Conservation (phyloP, 2,888 invertebrate species). For the Heliconius cydno region DNA sequence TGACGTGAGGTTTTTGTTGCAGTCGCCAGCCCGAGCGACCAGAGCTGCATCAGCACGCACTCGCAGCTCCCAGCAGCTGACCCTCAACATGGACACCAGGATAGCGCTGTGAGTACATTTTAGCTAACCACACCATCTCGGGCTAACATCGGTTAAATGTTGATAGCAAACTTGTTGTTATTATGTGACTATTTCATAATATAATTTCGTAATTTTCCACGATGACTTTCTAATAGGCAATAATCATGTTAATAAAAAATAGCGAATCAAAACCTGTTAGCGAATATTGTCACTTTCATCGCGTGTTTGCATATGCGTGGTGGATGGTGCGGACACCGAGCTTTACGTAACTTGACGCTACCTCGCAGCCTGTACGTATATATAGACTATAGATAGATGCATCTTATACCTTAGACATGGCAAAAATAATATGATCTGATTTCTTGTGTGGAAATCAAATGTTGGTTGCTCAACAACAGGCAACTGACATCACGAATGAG, state of each 20-base stretch:
- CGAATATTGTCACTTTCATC: conserved; percentile 65
- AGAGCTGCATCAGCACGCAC: conserved; percentile 59
- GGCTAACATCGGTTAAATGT: conserved; percentile 24
- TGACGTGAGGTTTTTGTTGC: conserved; percentile 80
- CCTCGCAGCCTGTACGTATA: conserved; percentile 52
- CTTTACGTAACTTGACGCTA: conserved; percentile 55
- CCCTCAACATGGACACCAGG: conserved; percentile 68
- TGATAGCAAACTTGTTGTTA: conserved; percentile 34
- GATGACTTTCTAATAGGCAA: conserved; percentile 69
- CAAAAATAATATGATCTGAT: conserved; percentile 68
- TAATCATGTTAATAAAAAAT: conserved; percentile 56
- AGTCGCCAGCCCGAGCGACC: conserved; percentile 71
- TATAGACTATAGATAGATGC: conserved; percentile 25
- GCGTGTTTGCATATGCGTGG: conserved; percentile 57
- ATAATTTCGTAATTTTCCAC: conserved; percentile 51
- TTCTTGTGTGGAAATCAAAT: conserved; percentile 77
- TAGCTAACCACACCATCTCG: not conserved
- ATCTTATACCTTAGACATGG: conserved; percentile 56
- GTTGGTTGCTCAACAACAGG: conserved; percentile 75
- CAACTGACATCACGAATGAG: conserved; percentile 78
- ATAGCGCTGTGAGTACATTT: conserved; percentile 73
- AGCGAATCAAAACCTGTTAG: conserved; percentile 58
- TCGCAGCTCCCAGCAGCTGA: conserved; percentile 47
- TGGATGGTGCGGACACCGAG: conserved; percentile 52
- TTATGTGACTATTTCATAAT: conserved; percentile 47